phyloP scores from a whole-genome alignment of 2,888 invertebrate species.

The Drosophila recens region DNA sequence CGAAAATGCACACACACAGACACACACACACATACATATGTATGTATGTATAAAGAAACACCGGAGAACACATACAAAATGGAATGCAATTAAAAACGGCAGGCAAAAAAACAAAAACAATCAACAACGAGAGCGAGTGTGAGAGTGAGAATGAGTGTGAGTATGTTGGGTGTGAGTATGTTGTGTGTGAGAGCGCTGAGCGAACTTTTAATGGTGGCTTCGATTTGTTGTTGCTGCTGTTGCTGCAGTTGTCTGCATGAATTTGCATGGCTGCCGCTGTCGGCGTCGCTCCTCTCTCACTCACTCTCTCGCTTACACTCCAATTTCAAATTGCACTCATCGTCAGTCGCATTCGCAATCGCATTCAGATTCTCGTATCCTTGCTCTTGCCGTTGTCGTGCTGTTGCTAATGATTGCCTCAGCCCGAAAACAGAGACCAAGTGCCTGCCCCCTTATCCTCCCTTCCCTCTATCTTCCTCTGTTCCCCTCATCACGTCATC shows the following conservation, averaged over 20 bases:
- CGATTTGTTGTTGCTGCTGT: conserved; percentile 63
- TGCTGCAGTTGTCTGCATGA: conserved; percentile 60
- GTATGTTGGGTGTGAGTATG: conserved; percentile 8
- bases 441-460: not conserved
- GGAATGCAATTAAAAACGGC: conserved; percentile 80
- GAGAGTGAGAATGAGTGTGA: conserved; percentile 31
- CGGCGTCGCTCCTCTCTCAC: conserved; percentile 4
- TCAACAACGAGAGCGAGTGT: conserved; percentile 25
- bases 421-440: conserved; percentile 21
- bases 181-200: conserved; percentile 27
- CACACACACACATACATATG: conserved; percentile 4
- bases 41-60: conserved; percentile 26
- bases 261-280: conserved; percentile 76
- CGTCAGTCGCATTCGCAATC: conserved; percentile 50
- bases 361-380: conserved; percentile 52
- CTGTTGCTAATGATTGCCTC: conserved; percentile 80
- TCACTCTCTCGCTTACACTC: not conserved
- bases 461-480: too few relatives aligned
- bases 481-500: not conserved
- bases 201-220: conserved; percentile 80
- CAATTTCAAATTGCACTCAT: conserved; percentile 56
- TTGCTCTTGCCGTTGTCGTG: conserved; percentile 59
- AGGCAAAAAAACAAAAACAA: conserved; percentile 73
- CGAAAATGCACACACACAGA: conserved; percentile 56
- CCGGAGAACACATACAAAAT: conserved; percentile 62